Base-by-base conservation (phyloP, 2,888 invertebrate species). In the Aphodius granarius region DNA sequence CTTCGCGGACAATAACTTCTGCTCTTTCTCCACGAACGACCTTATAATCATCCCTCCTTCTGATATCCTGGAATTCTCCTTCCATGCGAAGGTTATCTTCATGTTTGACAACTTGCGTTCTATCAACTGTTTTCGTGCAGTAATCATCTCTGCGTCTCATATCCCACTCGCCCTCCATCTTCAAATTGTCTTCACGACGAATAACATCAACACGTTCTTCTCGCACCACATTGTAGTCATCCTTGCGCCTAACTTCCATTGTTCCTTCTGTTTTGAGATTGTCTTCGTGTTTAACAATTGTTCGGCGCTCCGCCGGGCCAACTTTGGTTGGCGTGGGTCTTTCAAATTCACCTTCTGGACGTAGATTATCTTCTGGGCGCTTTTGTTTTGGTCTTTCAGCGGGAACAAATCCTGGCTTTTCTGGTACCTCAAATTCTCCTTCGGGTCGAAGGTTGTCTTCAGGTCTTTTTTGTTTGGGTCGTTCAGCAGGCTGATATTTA, bases 11-110 rank as follows among this genome's bases (percentile, higher is more conserved):
- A 70, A 86, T 78, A 89, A 79, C 76, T 83, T 91, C 90, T 5
- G 89, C 89, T 75, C 92, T 87, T 83, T 94, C 93, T 4, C 91
- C 92, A 75, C 88, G 88, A n/a, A 89, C 89, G 5, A 89, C 88
- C 23, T 88, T 88, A 75, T 91, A 89, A 83, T 91, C 88, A 85
- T 91, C 89, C 81, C 88, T 88, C 78, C 87, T 87, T 78, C 86
- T 84, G 77, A 85, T 87, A 83, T 89, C 89, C 78, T 76, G 83
- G 86, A 91, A 88, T 80, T 89, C 88, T 13, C 90, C 92, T 86
- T 92, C 91, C 6, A 90, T 87, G 78, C 82, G 83, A 20, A 89
- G 83, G 80, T 89, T 89, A 80, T 93, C 93, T 75, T 89, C 88
- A 73, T 89, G 90, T 82, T 68, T 86, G 73, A 82, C 89, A 1